Evolutionary conservation across 2,888 invertebrate genomes (phyloP), one percentile per base, ranked within the genome.

Genomic region (Oxytorus armatus): DNA sequence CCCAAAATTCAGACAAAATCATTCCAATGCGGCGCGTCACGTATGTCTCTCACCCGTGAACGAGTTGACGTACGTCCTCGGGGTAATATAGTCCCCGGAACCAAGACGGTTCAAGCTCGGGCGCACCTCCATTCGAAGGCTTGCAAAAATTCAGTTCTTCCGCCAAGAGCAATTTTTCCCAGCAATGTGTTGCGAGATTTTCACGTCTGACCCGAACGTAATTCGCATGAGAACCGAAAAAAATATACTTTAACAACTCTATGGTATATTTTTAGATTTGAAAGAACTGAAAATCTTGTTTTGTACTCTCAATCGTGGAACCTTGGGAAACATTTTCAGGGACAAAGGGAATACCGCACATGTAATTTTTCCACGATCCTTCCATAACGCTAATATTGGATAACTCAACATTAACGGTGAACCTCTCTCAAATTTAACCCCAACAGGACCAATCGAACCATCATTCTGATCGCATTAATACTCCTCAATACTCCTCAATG

Each of bases 1-100:
- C 68, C n/a, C 39, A 55, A 77, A 77, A 73, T 80, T 69, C 73
- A 63, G 72, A 82, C 80, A 79, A 83, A 83, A 82, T 82, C 80
- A 82, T 77, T 69, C 82, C 80, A 81, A 77, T 83, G 82, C 70
- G 78, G 73, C 65, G 74, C 66, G 77, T 83, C 79, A 76, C 79
- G 79, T 77, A 77, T 68, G 73, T 70, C 78, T 72, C 76, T 72
- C 76, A 68, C n/a, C n/a, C n/a, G 69, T 69, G 76, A 79, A 73
- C 57, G 77, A 76, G 76, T 76, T 66, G 53, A 66, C 66, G 72
- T 63, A 63, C 77, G 66, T 55, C 76, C 42, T 18, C 36, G 33
- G n/a, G 47, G 33, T 36, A 63, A 61, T 53, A 66, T 59, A 55
- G 47, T 36, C 49, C 18, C 16, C 23, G 11, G 18, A 29, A 39